phyloP scores from a whole-genome alignment of 2,797 vertebrate genomes.

The Apogon hyalosoma region DNA sequence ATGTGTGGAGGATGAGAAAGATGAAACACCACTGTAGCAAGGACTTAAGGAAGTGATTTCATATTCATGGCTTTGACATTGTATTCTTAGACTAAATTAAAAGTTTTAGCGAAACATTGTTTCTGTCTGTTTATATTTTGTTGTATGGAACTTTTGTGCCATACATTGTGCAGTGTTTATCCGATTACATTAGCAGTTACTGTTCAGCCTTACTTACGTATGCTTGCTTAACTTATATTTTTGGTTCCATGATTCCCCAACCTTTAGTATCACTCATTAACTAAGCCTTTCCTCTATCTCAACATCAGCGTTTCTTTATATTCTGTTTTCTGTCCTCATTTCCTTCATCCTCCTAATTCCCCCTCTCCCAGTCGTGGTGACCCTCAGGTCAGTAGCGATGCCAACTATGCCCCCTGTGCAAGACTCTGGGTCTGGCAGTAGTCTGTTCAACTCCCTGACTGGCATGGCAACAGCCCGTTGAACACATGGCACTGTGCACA shows the following conservation, averaged over 20 bases:
- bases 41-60: conserved; percentile 34
- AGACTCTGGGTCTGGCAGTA: conserved; percentile 59
- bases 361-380: conserved; percentile 43
- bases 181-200: not conserved
- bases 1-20: conserved; percentile 53
- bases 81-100: conserved; percentile 25
- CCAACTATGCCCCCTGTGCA: conserved; percentile 64
- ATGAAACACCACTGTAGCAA: conserved; percentile 47
- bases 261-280: not conserved
- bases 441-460: conserved; percentile 60
- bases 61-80: conserved; percentile 11
- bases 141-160: not conserved
- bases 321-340: conserved; percentile 21
- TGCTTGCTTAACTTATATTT: not conserved
- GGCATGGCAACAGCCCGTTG: conserved; percentile 64
- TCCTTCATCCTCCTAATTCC: conserved; percentile 14
- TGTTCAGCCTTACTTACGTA: too few species aligned
- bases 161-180: not conserved
- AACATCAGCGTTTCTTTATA: conserved; percentile 3
- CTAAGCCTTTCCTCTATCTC: not conserved
- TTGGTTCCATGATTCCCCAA: not conserved
- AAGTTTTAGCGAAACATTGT: conserved; percentile 4
- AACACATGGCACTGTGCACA: conserved; percentile 47
- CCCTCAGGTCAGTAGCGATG: conserved; percentile 53
- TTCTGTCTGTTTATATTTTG: not conserved